phyloP scores from a whole-genome alignment of 2,888 invertebrate genomes.

The Diarsia mendica region DNA sequence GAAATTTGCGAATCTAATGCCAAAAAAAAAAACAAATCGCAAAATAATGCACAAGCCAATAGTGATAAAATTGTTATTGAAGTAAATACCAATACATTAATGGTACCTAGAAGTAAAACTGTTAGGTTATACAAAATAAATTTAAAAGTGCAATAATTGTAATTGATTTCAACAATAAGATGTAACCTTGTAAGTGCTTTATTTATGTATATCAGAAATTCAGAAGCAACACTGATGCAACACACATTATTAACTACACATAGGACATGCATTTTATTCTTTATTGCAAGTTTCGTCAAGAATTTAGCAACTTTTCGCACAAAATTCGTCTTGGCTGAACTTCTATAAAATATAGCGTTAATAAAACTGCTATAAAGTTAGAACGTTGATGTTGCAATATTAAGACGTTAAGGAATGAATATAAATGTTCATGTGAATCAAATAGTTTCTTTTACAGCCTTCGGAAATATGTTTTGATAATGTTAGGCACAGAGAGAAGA shows the following conservation, averaged over 20 bases:
- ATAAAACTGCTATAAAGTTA: conserved; percentile 46
- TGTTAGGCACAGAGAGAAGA: neutral
- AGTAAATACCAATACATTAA: neutral
- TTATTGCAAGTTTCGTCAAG: conserved; percentile 43
- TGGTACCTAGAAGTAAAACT: neutral
- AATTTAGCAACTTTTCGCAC: conserved; percentile 39
- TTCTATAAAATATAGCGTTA: conserved; percentile 58
- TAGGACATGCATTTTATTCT: conserved; percentile 23
- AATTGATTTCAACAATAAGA: neutral
- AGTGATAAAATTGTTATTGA: neutral
- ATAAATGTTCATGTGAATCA: neutral
- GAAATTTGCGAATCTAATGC: conserved; percentile 39
- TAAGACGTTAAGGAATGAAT: conserved; percentile 5
- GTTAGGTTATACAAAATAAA: neutral
- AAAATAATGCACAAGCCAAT: neutral
- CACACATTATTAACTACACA: too few relatives aligned
- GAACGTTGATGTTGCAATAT: conserved; percentile 35
- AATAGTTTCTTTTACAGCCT: neutral
- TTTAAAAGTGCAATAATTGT: conserved; percentile 1
- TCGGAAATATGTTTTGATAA: neutral
- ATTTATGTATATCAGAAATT: neutral
- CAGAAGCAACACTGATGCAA: too few relatives aligned
- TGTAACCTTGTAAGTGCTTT: conserved; percentile 4
- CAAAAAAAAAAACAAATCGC: neutral
- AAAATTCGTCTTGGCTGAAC: conserved; percentile 64